phyloP scores from a whole-genome alignment of 2,797 vertebrate genomes.

The Spheniscus humboldti region DNA sequence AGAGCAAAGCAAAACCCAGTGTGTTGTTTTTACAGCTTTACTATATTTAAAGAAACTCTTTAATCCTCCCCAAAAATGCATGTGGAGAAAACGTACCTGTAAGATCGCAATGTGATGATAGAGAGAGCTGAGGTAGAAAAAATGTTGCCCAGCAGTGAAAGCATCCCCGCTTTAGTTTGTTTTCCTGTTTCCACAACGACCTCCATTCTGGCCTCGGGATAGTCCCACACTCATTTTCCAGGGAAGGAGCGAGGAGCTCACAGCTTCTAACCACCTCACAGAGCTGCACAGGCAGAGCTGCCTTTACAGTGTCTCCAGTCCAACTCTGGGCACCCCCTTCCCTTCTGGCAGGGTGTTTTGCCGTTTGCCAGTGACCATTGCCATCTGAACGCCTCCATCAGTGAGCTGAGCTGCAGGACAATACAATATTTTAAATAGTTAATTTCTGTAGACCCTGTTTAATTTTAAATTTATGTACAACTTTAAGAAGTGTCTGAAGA shows the following conservation, averaged over 20 bases:
- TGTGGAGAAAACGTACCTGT: neutral
- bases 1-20: neutral
- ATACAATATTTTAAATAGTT: neutral
- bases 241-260: neutral
- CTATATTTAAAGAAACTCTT: neutral
- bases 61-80: neutral
- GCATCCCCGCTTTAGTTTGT: neutral
- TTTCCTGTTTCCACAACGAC: neutral
- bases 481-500: neutral
- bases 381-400: neutral
- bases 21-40: neutral
- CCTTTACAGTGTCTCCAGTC: neutral
- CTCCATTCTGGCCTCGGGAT: neutral
- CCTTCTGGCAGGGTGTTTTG: neutral
- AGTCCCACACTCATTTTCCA: neutral
- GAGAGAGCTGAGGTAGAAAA: neutral
- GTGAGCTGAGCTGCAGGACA: neutral
- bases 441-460: neutral
- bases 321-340: neutral
- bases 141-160: neutral
- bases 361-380: neutral
- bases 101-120: accelerated
- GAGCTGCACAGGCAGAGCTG: neutral
- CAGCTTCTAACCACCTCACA: neutral
- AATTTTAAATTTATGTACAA: neutral